Conservation (phyloP, 2,797 vertebrate species). For the Halcyon badia region DNA sequence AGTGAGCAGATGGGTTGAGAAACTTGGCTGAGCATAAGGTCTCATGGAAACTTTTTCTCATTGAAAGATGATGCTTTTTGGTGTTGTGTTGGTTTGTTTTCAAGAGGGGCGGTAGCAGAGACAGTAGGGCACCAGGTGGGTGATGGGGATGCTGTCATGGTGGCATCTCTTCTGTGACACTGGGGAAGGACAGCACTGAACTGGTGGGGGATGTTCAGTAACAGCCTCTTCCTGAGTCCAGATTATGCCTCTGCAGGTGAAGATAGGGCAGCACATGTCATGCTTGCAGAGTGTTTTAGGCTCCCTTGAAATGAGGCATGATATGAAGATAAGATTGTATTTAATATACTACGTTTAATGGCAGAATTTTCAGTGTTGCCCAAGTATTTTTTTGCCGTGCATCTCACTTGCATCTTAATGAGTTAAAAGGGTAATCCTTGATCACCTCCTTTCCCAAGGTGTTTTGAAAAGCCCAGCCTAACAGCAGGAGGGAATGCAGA, state of each 20-base stretch:
- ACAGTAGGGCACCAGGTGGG: background rate
- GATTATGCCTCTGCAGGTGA: background rate
- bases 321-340: background rate
- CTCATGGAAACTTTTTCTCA: background rate
- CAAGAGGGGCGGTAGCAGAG: background rate
- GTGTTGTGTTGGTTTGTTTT: too few relatives aligned
- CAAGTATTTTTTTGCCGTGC: background rate
- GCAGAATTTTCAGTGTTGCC: background rate
- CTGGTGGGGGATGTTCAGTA: background rate
- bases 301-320: background rate
- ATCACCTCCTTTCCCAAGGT: background rate
- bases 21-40: background rate
- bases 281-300: background rate
- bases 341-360: background rate
- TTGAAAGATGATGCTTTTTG: background rate
- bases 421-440: background rate
- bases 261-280: background rate
- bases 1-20: background rate
- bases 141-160: background rate
- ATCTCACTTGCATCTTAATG: background rate
- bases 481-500: background rate
- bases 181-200: background rate
- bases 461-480: background rate
- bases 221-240: background rate
- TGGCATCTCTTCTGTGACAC: background rate